Evolutionary conservation across 2,113 vertebrate genomes (phyloP).

Genomic region (Eudyptes chrysolophus): DNA sequence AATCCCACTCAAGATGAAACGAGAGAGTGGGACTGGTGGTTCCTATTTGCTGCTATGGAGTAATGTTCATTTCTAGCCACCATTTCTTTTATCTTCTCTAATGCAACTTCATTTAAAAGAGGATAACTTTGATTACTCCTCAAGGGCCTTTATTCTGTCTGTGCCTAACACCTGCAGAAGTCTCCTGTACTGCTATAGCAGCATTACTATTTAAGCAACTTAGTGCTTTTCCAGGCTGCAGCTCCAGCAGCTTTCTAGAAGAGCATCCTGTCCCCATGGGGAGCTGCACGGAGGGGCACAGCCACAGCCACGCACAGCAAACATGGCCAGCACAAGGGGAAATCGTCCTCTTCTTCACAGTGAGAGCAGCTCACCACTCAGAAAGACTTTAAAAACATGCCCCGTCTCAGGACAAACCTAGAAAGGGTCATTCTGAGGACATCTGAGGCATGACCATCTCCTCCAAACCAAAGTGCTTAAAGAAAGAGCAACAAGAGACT

Average conservation of each 20-base stretch:
- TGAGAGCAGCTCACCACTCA: not conserved
- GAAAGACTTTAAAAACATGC: not conserved
- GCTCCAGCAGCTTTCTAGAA: not conserved
- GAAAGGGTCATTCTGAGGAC: not conserved
- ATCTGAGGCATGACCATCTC: not conserved
- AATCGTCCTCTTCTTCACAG: not conserved
- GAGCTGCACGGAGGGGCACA: not conserved
- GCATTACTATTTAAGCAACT: not conserved
- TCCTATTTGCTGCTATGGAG: not conserved
- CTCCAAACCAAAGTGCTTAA: not conserved
- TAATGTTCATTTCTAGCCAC: not conserved
- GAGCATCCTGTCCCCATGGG: fast-evolving
- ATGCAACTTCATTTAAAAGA: not conserved
- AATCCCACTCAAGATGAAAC: not conserved
- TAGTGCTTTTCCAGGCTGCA: not conserved
- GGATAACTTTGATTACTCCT: not conserved
- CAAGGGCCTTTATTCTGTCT: not conserved
- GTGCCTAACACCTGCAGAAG: not conserved
- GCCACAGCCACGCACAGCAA: not conserved
- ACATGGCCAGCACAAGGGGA: not conserved
- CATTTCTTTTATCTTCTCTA: not conserved
- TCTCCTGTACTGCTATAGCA: not conserved
- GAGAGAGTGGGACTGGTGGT: fast-evolving
- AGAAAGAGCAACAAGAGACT: not conserved
- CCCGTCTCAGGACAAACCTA: not conserved